phyloP scores from a whole-genome alignment of 1,140 invertebrate species.

The Heliconius nattereri region DNA sequence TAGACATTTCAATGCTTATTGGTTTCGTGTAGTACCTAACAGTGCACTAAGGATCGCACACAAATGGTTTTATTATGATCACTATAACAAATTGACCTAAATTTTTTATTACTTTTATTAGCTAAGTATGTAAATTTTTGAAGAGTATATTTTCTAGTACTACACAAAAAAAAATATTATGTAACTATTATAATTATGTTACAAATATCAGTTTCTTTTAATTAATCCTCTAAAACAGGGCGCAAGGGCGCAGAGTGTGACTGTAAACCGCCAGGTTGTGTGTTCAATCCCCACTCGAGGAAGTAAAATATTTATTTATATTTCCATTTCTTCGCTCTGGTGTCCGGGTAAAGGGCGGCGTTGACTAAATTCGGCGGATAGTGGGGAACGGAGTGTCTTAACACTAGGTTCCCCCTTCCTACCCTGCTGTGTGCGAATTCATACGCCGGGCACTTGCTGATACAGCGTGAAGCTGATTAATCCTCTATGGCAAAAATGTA shows the following conservation, averaged over 20 bases:
- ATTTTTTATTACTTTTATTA: constrained; percentile 2
- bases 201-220: too few relatives aligned
- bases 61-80: background rate
- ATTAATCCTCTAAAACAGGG: too few relatives aligned
- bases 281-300: too few relatives aligned
- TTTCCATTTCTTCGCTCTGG: background rate
- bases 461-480: too few relatives aligned
- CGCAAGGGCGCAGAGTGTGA: too few relatives aligned
- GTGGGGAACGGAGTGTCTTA: background rate
- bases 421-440: background rate
- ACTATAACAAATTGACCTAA: background rate
- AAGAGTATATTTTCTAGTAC: background rate
- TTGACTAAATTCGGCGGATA: too few relatives aligned
- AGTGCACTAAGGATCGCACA: background rate
- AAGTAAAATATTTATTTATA: too few relatives aligned
- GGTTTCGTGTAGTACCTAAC: background rate
- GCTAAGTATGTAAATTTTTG: background rate
- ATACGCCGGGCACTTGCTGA: too few relatives aligned
- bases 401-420: background rate
- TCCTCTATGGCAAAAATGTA: too few relatives aligned
- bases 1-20: background rate
- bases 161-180: too few relatives aligned
- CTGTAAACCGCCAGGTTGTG: too few relatives aligned
- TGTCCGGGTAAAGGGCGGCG: background rate
- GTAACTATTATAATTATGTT: too few relatives aligned